Conservation (phyloP, 2,113 vertebrate genomes). For the Saimiri boliviensis region DNA sequence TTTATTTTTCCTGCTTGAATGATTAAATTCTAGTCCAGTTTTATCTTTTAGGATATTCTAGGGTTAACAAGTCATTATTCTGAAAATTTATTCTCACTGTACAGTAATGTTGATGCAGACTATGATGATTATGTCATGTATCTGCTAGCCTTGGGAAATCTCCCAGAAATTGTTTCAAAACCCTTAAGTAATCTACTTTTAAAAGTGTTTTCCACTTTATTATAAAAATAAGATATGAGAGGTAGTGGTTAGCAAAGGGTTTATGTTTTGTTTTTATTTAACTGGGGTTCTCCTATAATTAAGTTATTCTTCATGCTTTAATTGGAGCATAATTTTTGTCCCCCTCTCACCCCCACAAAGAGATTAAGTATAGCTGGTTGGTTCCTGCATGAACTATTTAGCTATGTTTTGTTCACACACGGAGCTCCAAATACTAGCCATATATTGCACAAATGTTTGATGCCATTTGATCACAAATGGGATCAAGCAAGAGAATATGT, state of each 20-base stretch:
- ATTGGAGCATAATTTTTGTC: neutral
- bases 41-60: neutral
- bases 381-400: neutral
- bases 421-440: neutral
- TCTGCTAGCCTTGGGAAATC: neutral
- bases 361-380: neutral
- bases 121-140: neutral
- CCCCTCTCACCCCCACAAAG: neutral
- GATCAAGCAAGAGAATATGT: neutral
- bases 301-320: neutral
- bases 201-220: neutral
- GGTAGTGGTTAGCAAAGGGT: neutral
- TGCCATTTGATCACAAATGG: neutral
- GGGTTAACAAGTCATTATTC: neutral
- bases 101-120: neutral
- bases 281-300: neutral
- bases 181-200: neutral
- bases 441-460: neutral
- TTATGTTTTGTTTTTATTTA: conserved; percentile 32
- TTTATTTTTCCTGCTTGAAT: conserved; percentile 16
- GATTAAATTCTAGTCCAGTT: neutral
- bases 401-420: neutral
- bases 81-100: neutral
- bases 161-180: neutral
- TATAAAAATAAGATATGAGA: neutral